Base-by-base conservation (phyloP, 2,888 invertebrate species). In the Aspidapion aeneum region DNA sequence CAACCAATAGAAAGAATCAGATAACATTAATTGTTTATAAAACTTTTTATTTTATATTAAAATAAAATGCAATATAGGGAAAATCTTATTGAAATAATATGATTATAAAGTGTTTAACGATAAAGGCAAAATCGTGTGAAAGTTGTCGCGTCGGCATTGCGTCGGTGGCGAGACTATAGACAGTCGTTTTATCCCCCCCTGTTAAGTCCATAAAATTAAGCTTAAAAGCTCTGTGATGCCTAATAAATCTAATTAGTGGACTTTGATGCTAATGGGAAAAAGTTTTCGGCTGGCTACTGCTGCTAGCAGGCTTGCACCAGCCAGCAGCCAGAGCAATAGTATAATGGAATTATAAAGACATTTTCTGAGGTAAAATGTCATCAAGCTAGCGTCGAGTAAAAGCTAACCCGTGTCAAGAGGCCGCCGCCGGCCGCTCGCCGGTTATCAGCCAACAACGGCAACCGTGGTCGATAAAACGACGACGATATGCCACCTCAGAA, bases 221-320 rank as follows among this genome's bases (percentile, higher is more conserved):
- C 35, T 35, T 35, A 35, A 35, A 35, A 35, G 35, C 35, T 12
- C 35, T n/a, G n/a, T n/a, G n/a, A n/a, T n/a, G 35, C 35, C 35
- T 35, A 35, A 35, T 35, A 35, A 35, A 35, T 35, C 35, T 35
- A 35, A 35, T 35, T 35, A 78, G 77, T 77, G 75, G 74, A 72
- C 74, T 74, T 71, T 70, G 72, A 72, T 74, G 78, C 75, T 78
- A 78, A 78, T 78, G 78, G 78, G 77, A 77, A 77, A 78, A 78
- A 78, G 72, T 76, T 77, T 74, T 71, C 56, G 54, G 61, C 64
- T 35, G 54, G 61, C 64, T 35, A 35, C 5, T 35, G 35, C 35
- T n/a, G n/a, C n/a, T n/a, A n/a, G n/a, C n/a, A n/a, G n/a, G n/a
- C n/a, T n/a, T n/a, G n/a, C n/a, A n/a, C n/a, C n/a, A n/a, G n/a